Base-by-base conservation (phyloP, 2,113 vertebrate species). In the Suricata suricatta region DNA sequence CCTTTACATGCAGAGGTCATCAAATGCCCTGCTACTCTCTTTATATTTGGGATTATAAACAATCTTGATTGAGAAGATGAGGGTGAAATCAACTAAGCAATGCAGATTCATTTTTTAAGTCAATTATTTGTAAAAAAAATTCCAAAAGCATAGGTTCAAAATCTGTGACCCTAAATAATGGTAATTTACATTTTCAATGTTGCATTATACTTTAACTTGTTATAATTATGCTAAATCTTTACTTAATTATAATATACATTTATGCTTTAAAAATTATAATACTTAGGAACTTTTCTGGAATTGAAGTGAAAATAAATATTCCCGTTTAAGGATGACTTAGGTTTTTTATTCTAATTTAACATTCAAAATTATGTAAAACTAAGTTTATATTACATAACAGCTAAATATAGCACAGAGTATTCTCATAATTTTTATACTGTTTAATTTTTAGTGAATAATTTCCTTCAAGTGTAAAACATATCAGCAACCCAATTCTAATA, bases 241-340 rank as follows among this genome's bases (percentile, higher is more conserved):
- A 29, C 15, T 57, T 97, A 88, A 79, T 69, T 47, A 87, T 50
- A 71, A 57, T 90, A 54, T 79, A 77, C 3, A 79, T 63, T 88
- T 41, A 12, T 96, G 38, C 71, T 74, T 57, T 88, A 82, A 92
- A 88, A 84, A 31, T 52, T 50, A 15, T 66, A 29, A 93, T 93
- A 97, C 82, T 96, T 0, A 97, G 95, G 74, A 97, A 64, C 64
- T 95, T 84, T 92, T 96, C 85, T 95, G 57, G 13, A 69, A n/a
- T 74, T 77, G 14, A 74, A 84, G 41, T 44, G 54, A 76, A 91
- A 96, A 98, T 96, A 94, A 94, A 97, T 97, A 97, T 25, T 27
- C 96, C 81, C 14, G 97, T 98, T 98, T 98, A 96, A 98, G 98
- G 93, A 90, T 57, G 12, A 93, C 13, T 83, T 85, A 85, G 47